phyloP scores from a whole-genome alignment of 2,113 vertebrate species.

The Galeopterus variegatus region DNA sequence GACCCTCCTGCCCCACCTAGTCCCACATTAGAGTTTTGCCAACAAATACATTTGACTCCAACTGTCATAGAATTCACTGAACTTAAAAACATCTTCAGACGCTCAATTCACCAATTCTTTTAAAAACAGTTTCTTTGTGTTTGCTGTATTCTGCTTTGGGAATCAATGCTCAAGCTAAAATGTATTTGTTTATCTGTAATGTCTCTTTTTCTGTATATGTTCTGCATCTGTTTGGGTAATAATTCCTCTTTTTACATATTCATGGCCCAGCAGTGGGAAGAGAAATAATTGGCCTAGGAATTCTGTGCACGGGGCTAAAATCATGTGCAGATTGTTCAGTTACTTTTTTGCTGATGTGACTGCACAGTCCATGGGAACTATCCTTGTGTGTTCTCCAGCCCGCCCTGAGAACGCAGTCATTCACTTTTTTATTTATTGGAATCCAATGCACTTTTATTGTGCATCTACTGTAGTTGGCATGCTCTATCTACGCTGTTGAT shows the following conservation, averaged over 20 bases:
- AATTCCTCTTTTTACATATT: not conserved
- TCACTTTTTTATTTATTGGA: not conserved
- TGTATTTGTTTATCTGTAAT: not conserved
- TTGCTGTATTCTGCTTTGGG: not conserved
- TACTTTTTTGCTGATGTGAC: not conserved
- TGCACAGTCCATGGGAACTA: not conserved
- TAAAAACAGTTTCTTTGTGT: not conserved
- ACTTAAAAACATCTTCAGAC: not conserved
- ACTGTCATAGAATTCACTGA: constrained; percentile 23
- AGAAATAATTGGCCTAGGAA: not conserved
- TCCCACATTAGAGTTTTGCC: constrained; percentile 53
- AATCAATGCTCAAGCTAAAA: not conserved
- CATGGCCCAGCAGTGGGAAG: not conserved
- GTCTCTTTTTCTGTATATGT: not conserved
- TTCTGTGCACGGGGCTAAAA: not conserved
- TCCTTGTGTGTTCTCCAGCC: not conserved
- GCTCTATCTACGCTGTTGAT: not conserved
- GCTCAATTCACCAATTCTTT: not conserved
- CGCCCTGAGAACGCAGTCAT: not conserved
- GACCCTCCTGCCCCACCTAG: constrained; percentile 35
- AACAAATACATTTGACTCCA: constrained; percentile 56
- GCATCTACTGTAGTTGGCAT: not conserved
- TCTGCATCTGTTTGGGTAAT: not conserved
- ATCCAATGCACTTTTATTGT: not conserved
- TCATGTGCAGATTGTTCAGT: not conserved